Evolutionary conservation across 2,888 invertebrate species (phyloP), one percentile per base, ranked within the genome.

Genomic region (Hirtodrosophila confusa): DNA sequence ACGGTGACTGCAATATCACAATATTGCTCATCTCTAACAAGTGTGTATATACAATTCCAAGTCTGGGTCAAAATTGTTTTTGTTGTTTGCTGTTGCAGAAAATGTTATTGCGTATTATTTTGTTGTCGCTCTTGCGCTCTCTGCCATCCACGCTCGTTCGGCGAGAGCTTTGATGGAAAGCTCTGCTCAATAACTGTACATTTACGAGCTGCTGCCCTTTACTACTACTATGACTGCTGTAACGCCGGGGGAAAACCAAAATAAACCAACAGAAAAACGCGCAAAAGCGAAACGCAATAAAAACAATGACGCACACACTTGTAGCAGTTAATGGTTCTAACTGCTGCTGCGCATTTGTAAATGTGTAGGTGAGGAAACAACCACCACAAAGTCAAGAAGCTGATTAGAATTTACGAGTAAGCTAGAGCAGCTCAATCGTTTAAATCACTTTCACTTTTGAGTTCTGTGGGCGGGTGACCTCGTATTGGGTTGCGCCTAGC

Each of bases 271-370:
- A 75, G 72, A 67, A 74, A 73, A 87, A 80, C 74, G 80, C 78
- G 84, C 79, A 86, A 79, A 88, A 80, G 86, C 86, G 75, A 88
- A 88, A 88, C 87, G 88, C 80, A 88, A 80, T 88, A 85, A 86
- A 86, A 88, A 88, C 79, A 85, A 87, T 87, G 88, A 89, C 89
- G 88, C 89, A 89, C 86, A 88, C 88, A 88, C 88, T 88, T 88
- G 88, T 88, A 80, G 88, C 83, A 67, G 76, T 65, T 31, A 31
- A 31, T 7, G 31, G 31, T 31, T 71, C 44, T 31, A 51, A 31
- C 64, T 74, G 75, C 53, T 71, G 53, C 76, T 74, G 76, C 76
- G 65, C 70, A 67, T 48, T 55, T 64, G 37, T 35, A 31, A 45
- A 39, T 58, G 64, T 56, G 37, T 68, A 55, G 33, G 47, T 64